phyloP scores from a whole-genome alignment of 2,888 invertebrate species.

The Idaea biselata region DNA sequence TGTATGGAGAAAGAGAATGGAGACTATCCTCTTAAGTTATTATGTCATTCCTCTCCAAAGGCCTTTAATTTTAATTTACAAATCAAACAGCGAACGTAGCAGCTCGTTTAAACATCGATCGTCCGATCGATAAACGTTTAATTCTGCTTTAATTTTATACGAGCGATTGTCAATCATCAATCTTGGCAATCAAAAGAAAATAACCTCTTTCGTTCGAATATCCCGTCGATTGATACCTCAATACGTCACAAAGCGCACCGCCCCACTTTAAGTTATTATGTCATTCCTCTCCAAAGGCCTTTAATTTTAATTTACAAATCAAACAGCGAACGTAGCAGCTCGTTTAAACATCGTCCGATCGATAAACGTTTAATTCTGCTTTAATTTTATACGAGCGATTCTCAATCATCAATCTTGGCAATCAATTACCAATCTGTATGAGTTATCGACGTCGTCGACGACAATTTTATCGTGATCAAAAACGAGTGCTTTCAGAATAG shows the following conservation, averaged over 20 bases:
- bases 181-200: constrained; percentile 8
- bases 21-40: too few relatives aligned
- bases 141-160: constrained; percentile 19
- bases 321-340: constrained; percentile 6
- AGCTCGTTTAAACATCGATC: constrained; percentile 7
- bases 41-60: too few relatives aligned
- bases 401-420: constrained; percentile 18
- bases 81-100: constrained; percentile 2
- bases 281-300: neutral
- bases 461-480: constrained; percentile 1
- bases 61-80: neutral
- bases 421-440: constrained; percentile 33
- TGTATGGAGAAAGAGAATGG: too few relatives aligned
- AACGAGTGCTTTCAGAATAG: neutral
- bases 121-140: constrained; percentile 11
- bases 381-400: constrained; percentile 19
- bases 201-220: too few relatives aligned
- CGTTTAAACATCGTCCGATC: constrained; percentile 6
- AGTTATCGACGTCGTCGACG: constrained; percentile 21
- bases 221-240: too few relatives aligned
- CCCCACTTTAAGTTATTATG: too few relatives aligned
- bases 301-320: neutral
- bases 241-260: too few relatives aligned
- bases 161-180: constrained; percentile 18
- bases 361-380: constrained; percentile 13